These are phyloP conservation scores for Octodonta nipae DNA, from an alignment of 2,888 invertebrate genomes.

Conservation along the genomic window DNA sequence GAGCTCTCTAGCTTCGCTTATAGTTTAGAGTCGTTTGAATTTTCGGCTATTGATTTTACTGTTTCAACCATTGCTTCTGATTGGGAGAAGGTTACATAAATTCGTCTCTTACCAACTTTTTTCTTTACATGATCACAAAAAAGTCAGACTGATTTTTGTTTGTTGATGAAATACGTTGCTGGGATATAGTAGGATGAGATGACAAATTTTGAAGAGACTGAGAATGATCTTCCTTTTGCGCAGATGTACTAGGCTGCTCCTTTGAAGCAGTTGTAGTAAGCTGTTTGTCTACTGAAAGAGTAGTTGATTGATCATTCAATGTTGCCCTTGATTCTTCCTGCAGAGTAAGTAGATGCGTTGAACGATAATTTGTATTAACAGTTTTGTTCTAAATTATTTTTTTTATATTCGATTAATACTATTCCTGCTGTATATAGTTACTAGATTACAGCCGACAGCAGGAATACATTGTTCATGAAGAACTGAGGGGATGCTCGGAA, in stretches of 20 bases:
- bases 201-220: too few relatives aligned
- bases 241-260: too few relatives aligned
- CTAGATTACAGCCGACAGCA: too few relatives aligned
- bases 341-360: neutral
- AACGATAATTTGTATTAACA: too few relatives aligned
- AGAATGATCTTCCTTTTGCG: constrained; percentile 3
- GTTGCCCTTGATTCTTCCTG: constrained; percentile 1
- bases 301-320: constrained; percentile 1
- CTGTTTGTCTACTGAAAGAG: neutral
- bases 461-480: too few relatives aligned
- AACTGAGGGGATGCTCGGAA: too few relatives aligned
- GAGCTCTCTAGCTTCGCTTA: constrained; percentile 1
- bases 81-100: constrained; percentile 5
- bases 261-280: neutral
- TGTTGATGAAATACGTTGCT: constrained; percentile 5
- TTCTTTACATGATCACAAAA: constrained; percentile 5
- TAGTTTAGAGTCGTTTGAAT: constrained; percentile 3
- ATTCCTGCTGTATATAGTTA: too few relatives aligned
- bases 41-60: constrained; percentile 6
- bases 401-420: too few relatives aligned
- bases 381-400: too few relatives aligned
- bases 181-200: constrained; percentile 4
- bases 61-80: constrained; percentile 5
- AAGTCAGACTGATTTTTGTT: constrained; percentile 5
- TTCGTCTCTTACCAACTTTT: constrained; percentile 5